phyloP scores from a whole-genome alignment of 64 coral and sea anemone genomes.

The Dendrophyllia cribrosa region DNA sequence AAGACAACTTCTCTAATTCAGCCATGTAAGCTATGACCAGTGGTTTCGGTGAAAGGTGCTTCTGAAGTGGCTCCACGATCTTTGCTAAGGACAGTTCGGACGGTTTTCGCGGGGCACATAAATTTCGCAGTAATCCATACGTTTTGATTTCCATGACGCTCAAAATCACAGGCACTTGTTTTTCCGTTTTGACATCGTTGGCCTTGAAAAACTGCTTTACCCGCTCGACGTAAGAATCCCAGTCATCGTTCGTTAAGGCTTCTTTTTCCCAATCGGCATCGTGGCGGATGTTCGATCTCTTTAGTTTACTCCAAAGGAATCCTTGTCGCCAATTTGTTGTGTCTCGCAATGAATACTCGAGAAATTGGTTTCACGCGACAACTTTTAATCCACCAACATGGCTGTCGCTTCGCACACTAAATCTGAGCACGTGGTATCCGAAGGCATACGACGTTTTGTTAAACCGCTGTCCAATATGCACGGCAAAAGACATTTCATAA shows the following conservation, averaged over 20 bases:
- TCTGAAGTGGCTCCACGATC: background rate
- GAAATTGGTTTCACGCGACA: too few relatives aligned
- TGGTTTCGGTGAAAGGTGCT: conserved; percentile 32
- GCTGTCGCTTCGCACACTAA: too few relatives aligned
- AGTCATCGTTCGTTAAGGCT: background rate
- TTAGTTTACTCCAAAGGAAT: background rate
- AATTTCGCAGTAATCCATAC: background rate
- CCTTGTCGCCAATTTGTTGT: conserved; percentile 8
- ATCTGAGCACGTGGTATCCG: too few relatives aligned
- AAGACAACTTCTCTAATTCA: conserved; percentile 21
- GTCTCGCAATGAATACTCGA: background rate
- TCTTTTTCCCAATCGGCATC: background rate
- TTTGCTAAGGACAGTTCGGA: background rate
- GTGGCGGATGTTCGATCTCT: background rate
- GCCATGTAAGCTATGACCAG: background rate
- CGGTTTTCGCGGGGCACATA: background rate
- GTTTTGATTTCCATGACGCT: conserved; percentile 20
- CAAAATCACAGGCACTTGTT: background rate
- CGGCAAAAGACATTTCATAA: too few relatives aligned
- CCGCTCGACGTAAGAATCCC: background rate
- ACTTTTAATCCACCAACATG: too few relatives aligned
- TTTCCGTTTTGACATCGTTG: background rate
- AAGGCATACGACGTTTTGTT: too few relatives aligned
- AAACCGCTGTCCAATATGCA: too few relatives aligned
- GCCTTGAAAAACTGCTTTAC: conserved; percentile 8